These are phyloP conservation scores for Anorthoa munda DNA, from an alignment of 2,888 invertebrate genomes.

Conservation along the genomic window DNA sequence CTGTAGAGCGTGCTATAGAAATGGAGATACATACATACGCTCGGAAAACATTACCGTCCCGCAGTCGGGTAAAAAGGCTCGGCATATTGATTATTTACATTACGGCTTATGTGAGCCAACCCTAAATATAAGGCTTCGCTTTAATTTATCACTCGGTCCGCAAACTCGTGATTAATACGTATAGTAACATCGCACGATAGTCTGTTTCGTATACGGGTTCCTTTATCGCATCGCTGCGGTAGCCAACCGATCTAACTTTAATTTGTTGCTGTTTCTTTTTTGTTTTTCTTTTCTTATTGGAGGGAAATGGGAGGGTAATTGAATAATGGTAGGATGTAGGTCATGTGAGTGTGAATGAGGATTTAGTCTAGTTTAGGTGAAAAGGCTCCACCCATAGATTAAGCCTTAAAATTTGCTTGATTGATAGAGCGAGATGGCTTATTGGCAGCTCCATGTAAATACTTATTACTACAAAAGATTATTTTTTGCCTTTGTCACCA, in stretches of 20 bases:
- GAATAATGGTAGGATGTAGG: slow-evolving; percentile 1
- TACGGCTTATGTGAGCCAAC: slow-evolving; percentile 40
- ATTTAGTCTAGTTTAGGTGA: no score
- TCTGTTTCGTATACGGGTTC: slow-evolving; percentile 68
- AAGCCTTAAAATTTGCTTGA: no score
- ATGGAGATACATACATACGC: no score
- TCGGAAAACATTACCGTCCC: no score
- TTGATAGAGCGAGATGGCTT: no score
- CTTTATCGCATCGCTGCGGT: slow-evolving; percentile 63
- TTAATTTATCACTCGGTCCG: slow-evolving; percentile 78
- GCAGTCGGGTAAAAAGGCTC: no score
- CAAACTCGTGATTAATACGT: slow-evolving; percentile 76
- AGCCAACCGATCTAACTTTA: slow-evolving; percentile 57
- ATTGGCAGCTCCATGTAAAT: no score
- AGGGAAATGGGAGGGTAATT: slow-evolving; percentile 9
- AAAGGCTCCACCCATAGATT: no score
- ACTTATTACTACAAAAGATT: no score
- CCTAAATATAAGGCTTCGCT: slow-evolving; percentile 66
- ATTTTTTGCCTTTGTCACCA: no score
- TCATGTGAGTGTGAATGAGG: neutral
- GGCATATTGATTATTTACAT: no score
- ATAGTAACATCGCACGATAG: slow-evolving; percentile 73
- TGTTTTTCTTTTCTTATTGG: slow-evolving; percentile 23
- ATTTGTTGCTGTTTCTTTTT: slow-evolving; percentile 54
- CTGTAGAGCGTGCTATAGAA: no score